Percentiles rank a stretch among this genome's conserved stretches.
Conservation (phyloP, 2,797 vertebrate genomes). For the Gambusia yucatana region DNA sequence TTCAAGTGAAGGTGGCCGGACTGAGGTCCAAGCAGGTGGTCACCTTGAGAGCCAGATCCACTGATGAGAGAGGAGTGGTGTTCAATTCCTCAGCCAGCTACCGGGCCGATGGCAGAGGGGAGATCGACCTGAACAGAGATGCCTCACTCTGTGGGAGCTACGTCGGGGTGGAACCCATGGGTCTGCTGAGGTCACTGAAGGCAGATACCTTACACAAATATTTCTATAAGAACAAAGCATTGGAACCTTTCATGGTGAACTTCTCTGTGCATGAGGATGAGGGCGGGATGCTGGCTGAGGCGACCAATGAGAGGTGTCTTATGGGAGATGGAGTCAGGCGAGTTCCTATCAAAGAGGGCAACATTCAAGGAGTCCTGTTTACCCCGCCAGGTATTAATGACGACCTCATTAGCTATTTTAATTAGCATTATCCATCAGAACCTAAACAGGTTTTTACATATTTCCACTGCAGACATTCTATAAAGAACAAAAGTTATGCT, state of each 20-base stretch:
- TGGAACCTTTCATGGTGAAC: constrained; percentile 69
- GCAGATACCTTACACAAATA: constrained; percentile 40
- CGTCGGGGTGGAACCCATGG: constrained; percentile 81
- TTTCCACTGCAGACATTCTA: background rate
- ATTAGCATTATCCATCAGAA: background rate
- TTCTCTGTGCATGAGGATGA: constrained; percentile 67
- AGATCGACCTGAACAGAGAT: constrained; percentile 71
- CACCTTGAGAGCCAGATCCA: constrained; percentile 70
- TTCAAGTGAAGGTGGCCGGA: constrained; percentile 73
- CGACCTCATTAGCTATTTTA: background rate
- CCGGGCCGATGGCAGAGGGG: constrained; percentile 67
- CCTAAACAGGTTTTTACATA: background rate
- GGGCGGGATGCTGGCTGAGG: constrained; percentile 33
- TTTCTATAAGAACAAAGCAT: constrained; percentile 69
- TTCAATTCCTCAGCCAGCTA: constrained; percentile 79
- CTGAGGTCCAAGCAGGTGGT: constrained; percentile 76
- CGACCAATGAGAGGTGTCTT: constrained; percentile 55
- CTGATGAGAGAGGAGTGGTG: constrained; percentile 72
- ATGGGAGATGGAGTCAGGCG: constrained; percentile 48
- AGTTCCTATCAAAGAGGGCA: constrained; percentile 24
- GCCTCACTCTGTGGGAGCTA: constrained; percentile 79
- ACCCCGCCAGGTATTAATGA: constrained; percentile 26
- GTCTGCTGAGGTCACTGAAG: constrained; percentile 81
- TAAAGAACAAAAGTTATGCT: too few relatives aligned
- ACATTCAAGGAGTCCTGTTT: constrained; percentile 55